Evolutionary conservation across 2,888 invertebrate species (phyloP), one percentile per base, ranked within the genome.

Genomic region (Zaprionus lineosus): DNA sequence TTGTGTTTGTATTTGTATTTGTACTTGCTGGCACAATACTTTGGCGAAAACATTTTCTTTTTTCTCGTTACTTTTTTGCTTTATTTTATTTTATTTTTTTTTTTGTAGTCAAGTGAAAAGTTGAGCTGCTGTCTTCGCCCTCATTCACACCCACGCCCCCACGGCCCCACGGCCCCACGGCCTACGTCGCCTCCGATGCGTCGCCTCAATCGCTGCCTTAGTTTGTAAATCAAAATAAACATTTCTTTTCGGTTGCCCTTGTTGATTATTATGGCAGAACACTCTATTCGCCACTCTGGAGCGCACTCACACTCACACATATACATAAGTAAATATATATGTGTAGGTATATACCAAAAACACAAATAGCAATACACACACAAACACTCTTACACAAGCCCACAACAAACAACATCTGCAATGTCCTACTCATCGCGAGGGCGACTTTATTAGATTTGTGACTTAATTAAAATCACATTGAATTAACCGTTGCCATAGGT

Each of bases 171-270:
- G 8, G 24, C 19, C 19, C 31, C n/a, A 4, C 14, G 12, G 14
- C 34, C 16, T 11, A 0, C 14, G 21, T 21, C 21, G 7, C 3
- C 21, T 5, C 3, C 21, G 7, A 21, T 24, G 24, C 24, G 24
- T n/a, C 24, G 43, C 43, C 31, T 43, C 64, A 64, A 46, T 55
- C 51, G 60, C 33, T 41, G 55, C 18, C 62, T 61, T 43, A 43
- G 69, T 75, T 67, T 83, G 69, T 66, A 60, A 86, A 81, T 68
- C 66, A 69, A 71, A 81, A 73, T 86, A 81, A 81, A 81, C 86
- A 81, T 68, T 82, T 71, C 79, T 78, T 66, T 68, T 85, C 60
- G 61, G 69, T 81, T 62, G 72, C 76, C 58, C 63, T 67, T 71
- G 70, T 66, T 78, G 55, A 58, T 77, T 73, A 76, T 81, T 77